Percentiles rank a stretch among this genome's conserved stretches.
phyloP scores from a whole-genome alignment of 2,797 vertebrate species.

The Hyperoplus immaculatus region DNA sequence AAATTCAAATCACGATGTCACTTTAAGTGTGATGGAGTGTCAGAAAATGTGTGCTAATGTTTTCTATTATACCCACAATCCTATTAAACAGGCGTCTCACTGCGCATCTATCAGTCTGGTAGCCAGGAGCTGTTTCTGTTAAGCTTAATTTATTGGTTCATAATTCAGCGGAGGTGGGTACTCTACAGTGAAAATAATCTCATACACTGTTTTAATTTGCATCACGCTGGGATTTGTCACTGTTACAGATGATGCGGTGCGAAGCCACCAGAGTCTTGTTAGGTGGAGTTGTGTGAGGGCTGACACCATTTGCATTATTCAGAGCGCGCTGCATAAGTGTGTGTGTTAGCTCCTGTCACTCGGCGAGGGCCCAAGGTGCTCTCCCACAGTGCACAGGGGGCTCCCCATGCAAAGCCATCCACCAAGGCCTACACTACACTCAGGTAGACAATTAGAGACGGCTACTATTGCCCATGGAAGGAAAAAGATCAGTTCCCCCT shows the following conservation, averaged over 20 bases:
- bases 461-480: constrained; percentile 47
- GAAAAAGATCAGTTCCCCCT: constrained; percentile 61
- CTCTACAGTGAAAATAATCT: constrained; percentile 75
- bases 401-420: constrained; percentile 58
- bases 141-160: constrained; percentile 63
- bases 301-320: constrained; percentile 84
- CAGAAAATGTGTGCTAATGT: constrained; percentile 50
- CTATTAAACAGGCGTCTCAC: constrained; percentile 52
- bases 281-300: constrained; percentile 77
- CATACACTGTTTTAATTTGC: constrained; percentile 82
- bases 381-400: constrained; percentile 63
- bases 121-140: constrained; percentile 58
- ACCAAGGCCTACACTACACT: constrained; percentile 47
- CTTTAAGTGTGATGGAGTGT: constrained; percentile 44
- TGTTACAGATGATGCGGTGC: constrained; percentile 77
- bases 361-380: constrained; percentile 60
- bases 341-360: constrained; percentile 78
- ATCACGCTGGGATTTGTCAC: constrained; percentile 81
- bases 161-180: constrained; percentile 65
- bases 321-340: constrained; percentile 72
- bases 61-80: constrained; percentile 59
- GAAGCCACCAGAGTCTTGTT: constrained; percentile 85
- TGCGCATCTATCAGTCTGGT: constrained; percentile 48
- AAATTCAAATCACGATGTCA: constrained; percentile 51
- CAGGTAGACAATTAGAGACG: constrained; percentile 73